Percentiles rank a stretch among this genome's conserved stretches.
Evolutionary conservation across 2,888 invertebrate species (phyloP).

Genomic region (Eupithecia insigniata): DNA sequence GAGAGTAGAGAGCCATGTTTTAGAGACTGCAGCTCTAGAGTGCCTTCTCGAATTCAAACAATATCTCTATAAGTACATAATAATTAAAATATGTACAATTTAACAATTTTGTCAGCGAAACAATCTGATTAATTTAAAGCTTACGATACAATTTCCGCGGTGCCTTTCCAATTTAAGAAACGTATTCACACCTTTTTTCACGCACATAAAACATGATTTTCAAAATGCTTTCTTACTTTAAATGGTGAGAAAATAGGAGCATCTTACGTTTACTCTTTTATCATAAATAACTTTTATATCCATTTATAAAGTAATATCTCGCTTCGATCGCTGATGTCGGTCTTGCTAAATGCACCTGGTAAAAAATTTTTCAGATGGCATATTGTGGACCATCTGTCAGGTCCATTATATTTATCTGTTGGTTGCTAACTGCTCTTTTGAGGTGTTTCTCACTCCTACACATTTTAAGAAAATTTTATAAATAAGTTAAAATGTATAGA

Average conservation of each 20-base stretch:
- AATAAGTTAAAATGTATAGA: no score
- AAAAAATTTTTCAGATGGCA: conserved; percentile 9
- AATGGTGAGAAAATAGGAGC: not conserved
- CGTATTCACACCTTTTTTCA: not conserved
- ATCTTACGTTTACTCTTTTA: not conserved
- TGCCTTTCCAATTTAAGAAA: not conserved
- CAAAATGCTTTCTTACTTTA: not conserved
- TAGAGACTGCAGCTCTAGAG: not conserved
- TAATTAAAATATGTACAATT: not conserved
- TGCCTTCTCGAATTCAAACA: not conserved
- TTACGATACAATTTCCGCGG: not conserved
- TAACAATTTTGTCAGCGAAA: not conserved
- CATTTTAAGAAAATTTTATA: not conserved
- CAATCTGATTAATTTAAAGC: not conserved
- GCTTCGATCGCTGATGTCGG: not conserved
- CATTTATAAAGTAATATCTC: not conserved
- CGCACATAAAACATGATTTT: not conserved
- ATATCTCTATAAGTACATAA: not conserved
- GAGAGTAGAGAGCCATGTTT: conserved; percentile 1
- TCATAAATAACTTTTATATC: not conserved
- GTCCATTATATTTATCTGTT: not conserved
- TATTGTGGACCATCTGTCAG: conserved; percentile 9
- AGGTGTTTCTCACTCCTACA: not conserved
- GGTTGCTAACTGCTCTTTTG: not conserved
- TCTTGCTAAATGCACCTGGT: conserved; percentile 9